Conservation (phyloP, 2,888 invertebrate genomes). For the Cryptus armator region DNA sequence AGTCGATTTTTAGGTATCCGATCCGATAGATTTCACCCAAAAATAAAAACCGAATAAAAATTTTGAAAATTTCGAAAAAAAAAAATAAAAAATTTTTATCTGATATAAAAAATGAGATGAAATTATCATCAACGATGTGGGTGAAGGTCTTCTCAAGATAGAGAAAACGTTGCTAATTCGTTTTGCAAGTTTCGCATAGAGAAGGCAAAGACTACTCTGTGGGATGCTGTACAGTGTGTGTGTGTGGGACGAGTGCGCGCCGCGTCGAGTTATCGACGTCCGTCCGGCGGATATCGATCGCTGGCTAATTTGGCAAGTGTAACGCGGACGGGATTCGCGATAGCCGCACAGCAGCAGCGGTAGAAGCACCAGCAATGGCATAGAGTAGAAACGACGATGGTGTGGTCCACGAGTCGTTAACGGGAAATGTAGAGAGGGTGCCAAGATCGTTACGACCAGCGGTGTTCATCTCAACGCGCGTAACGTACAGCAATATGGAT, state of each 20-base stretch:
- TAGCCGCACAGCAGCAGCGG: slow-evolving; percentile 23
- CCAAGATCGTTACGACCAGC: slow-evolving; percentile 54
- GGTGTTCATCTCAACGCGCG: slow-evolving; percentile 18
- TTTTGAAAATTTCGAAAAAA: background rate
- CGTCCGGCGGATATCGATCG: slow-evolving; percentile 61
- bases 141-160: slow-evolving; percentile 52
- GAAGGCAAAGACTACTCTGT: background rate
- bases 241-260: slow-evolving; percentile 13
- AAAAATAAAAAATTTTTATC: background rate
- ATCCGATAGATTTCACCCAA: too few species aligned
- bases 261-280: slow-evolving; percentile 50
- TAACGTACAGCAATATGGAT: background rate
- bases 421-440: slow-evolving; percentile 43
- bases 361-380: background rate
- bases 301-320: slow-evolving; percentile 68
- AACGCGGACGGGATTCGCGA: slow-evolving; percentile 50
- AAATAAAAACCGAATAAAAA: too few species aligned
- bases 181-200: slow-evolving; percentile 33
- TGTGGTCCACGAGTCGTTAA: slow-evolving; percentile 60
- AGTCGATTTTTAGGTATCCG: too few species aligned
- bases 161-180: slow-evolving; percentile 60
- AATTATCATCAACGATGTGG: slow-evolving; percentile 21
- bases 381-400: slow-evolving; percentile 26
- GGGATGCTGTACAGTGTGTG: background rate
- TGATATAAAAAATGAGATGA: background rate